These are phyloP conservation scores for Apodemus agrarius DNA, from an alignment of 2,797 vertebrate genomes.

Conservation along the genomic window DNA sequence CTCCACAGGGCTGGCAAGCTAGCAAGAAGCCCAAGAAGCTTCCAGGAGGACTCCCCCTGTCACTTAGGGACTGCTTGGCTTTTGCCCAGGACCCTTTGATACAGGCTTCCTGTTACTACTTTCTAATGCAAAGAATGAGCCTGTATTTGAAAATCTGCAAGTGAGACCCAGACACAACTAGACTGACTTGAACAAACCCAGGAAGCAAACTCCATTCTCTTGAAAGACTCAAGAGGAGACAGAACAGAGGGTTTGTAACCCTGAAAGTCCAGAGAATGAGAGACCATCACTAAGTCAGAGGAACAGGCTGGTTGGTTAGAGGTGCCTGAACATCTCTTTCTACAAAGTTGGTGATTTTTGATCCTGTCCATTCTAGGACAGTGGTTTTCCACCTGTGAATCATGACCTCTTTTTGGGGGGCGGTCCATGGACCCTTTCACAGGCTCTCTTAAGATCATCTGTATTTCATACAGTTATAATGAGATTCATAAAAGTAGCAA, in stretches of 20 bases:
- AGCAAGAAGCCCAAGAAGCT: too few species aligned
- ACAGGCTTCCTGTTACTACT: background rate
- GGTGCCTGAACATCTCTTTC: background rate
- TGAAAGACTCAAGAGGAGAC: background rate
- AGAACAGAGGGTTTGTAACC: background rate
- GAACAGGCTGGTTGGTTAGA: background rate
- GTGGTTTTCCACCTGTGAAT: background rate
- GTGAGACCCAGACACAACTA: background rate
- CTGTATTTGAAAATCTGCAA: background rate
- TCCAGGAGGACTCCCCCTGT: background rate
- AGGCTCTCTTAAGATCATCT: background rate
- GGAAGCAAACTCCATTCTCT: background rate
- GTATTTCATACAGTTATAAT: background rate
- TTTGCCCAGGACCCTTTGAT: background rate
- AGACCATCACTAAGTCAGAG: background rate
- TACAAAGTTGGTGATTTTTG: background rate
- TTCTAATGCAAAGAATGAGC: background rate
- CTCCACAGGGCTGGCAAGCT: background rate
- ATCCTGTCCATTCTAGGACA: background rate
- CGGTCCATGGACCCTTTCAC: background rate
- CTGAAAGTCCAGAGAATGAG: background rate
- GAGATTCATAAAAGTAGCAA: background rate
- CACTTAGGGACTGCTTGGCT: background rate
- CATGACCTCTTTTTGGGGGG: background rate
- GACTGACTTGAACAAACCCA: background rate